Base-by-base conservation (phyloP, 2,113 vertebrate genomes). In the Cebus imitator region DNA sequence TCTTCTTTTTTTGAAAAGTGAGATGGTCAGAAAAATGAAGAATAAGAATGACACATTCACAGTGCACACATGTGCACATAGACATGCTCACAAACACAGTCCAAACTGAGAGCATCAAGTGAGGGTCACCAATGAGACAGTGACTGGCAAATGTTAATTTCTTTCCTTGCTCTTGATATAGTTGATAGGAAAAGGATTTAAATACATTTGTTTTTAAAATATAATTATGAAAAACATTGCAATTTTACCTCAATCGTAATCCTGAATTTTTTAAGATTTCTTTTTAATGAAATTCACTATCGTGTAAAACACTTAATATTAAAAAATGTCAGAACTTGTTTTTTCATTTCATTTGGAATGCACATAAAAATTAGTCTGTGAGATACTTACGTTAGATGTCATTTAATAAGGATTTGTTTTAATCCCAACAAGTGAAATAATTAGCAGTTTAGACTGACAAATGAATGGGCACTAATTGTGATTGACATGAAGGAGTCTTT, bases 361-460 rank as follows among this genome's bases (percentile, higher is more conserved):
- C 11, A 95, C 55, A 61, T 82, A 73, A 92, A 86, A 92, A 82
- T 93, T 81, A 97, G 35, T 57, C 37, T 89, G 40, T 76, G 37
- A 84, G 37, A 94, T 90, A 80, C 4, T 90, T 79, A 75, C 10
- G 6, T 37, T 87, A 83, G 25, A 73, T 91, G 37, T 40, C 20
- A 84, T 81, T 90, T 96, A 92, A 11, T 80, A 81, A 75, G 8
- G 5, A 85, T 94, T 93, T 96, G 13, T 84, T 93, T 92, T 80
- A 92, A 68, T 97, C 32, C 8, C 7, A 93, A 48, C 30, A 79
- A 45, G 17, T 92, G 48, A 95, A 82, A 83, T 82, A 76, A 96
- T 94, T 88, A 88, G 17, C 48, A 85, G 13, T 83, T 92, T 92
- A 89, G 66, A 75, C 32, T 57, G 30, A 89, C 88, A 96, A 85